These are phyloP conservation scores for Enteromius viviparus DNA, from an alignment of 2,797 vertebrate species.

Conservation along the genomic window DNA sequence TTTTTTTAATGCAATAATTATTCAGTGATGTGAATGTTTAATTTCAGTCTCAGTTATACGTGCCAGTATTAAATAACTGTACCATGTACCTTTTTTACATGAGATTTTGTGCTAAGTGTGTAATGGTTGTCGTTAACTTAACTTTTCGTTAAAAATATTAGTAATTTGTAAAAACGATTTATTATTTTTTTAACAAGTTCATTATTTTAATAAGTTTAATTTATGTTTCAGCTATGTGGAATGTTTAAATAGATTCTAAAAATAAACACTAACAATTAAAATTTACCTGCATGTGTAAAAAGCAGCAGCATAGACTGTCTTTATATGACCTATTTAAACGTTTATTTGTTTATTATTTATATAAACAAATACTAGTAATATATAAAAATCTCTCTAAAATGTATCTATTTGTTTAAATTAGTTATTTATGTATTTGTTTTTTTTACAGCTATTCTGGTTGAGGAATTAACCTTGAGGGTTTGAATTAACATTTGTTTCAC, in stretches of 20 bases:
- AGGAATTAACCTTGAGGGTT: not conserved
- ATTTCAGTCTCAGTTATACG: not conserved
- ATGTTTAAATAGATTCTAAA: not conserved
- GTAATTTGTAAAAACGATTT: too few relatives aligned
- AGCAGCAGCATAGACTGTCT: not conserved
- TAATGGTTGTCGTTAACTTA: not conserved
- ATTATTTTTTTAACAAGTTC: not conserved
- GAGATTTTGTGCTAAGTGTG: not conserved
- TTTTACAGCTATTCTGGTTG: not conserved
- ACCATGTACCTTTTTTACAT: not conserved
- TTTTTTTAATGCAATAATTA: not conserved
- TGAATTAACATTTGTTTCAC: not conserved
- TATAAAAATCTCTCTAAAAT: not conserved
- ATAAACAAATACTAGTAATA: not conserved
- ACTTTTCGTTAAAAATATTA: not conserved
- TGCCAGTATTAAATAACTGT: not conserved
- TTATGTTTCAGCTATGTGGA: not conserved
- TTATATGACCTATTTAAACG: not conserved
- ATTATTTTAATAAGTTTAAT: not conserved
- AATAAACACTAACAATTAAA: not conserved
- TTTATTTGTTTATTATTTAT: not conserved
- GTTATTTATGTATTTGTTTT: not conserved
- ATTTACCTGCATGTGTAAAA: not conserved
- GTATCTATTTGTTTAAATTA: not conserved
- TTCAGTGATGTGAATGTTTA: not conserved